Conservation (phyloP, 1,140 invertebrate species). For the Liolophura sinensis region DNA sequence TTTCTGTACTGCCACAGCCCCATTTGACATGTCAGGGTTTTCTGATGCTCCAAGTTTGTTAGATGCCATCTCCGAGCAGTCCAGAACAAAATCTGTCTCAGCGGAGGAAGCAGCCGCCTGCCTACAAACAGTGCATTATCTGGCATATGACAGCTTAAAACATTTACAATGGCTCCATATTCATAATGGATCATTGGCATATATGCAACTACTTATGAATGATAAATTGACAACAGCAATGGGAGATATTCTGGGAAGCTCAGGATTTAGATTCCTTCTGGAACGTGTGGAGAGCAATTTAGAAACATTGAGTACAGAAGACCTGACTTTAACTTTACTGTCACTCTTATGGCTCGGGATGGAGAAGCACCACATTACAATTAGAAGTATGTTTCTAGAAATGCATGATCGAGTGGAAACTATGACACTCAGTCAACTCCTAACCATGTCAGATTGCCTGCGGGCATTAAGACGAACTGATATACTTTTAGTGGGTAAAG, state of each 20-base stretch:
- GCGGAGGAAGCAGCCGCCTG: no score
- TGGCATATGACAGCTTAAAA: background rate
- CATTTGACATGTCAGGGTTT: no score
- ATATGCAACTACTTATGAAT: constrained; percentile 21
- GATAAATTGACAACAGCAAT: background rate
- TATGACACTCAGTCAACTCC: background rate
- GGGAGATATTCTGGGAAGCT: background rate
- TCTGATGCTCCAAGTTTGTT: no score
- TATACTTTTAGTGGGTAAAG: background rate
- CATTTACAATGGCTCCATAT: constrained; percentile 17
- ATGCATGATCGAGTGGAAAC: background rate
- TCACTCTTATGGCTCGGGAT: background rate
- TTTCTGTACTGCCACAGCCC: no score
- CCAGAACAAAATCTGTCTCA: no score
- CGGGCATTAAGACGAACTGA: background rate
- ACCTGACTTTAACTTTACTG: background rate
- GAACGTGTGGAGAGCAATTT: background rate
- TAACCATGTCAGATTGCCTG: background rate
- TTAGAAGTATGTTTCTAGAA: background rate
- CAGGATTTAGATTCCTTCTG: background rate
- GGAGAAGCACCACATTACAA: background rate
- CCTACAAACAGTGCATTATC: no score
- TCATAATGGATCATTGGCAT: constrained; percentile 9
- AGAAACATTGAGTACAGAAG: background rate
- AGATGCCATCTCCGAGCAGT: no score